These are phyloP conservation scores for Tachycineta bicolor DNA, from an alignment of 2,113 vertebrate species.

Conservation along the genomic window DNA sequence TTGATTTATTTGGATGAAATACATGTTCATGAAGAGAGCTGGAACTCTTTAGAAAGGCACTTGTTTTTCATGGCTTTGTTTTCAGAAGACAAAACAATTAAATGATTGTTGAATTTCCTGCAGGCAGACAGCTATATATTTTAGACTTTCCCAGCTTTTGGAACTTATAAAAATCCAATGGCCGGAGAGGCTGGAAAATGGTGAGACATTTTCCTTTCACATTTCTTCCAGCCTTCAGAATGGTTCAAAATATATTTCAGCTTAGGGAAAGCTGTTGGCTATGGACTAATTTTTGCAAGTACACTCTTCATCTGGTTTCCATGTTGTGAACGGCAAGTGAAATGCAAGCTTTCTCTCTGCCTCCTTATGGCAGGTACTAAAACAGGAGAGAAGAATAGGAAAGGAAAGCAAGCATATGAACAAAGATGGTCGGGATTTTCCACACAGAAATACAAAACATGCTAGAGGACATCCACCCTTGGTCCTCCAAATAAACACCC, in stretches of 20 bases:
- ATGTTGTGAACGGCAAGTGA: not conserved
- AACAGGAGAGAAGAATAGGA: not conserved
- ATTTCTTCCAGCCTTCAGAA: not conserved
- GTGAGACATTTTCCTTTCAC: not conserved
- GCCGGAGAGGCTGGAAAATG: not conserved
- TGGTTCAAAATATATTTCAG: not conserved
- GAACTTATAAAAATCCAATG: not conserved
- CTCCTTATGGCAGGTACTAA: not conserved
- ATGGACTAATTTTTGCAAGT: not conserved
- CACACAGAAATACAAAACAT: not conserved
- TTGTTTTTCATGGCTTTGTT: not conserved
- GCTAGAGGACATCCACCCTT: not conserved
- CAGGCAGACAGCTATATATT: not conserved
- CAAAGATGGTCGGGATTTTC: not conserved
- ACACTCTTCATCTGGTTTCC: not conserved
- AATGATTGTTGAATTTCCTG: not conserved
- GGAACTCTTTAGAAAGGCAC: not conserved
- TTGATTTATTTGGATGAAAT: not conserved
- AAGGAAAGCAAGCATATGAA: not conserved
- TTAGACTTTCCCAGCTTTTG: not conserved
- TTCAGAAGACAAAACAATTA: not conserved
- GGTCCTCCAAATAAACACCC: not conserved
- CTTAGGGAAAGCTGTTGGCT: not conserved
- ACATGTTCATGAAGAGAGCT: not conserved
- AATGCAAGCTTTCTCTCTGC: not conserved